Base-by-base conservation (phyloP, 2,888 invertebrate species). In the Dyspetes luteomarginatus region DNA sequence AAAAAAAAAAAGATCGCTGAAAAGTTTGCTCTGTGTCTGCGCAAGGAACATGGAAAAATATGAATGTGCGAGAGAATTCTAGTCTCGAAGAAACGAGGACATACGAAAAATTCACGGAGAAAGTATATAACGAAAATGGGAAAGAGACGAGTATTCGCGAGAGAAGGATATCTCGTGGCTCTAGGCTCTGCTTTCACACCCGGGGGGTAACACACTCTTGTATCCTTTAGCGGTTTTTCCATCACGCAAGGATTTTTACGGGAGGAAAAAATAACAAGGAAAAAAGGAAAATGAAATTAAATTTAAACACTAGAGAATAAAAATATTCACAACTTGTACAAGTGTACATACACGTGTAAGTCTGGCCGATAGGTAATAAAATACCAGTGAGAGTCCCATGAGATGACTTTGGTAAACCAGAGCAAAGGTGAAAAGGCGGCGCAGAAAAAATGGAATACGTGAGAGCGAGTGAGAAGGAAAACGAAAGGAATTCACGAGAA, bases 111-210 rank as follows among this genome's bases (percentile, higher is more conserved):
- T 52, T 26, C 43, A 26, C 50, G 15, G 24, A 17, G 48, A 22
- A 15, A n/a, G n/a, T n/a, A n/a, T 4, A 48, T 24, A 60, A 30
- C 41, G 48, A 41, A 17, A 41, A 45, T 30, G 30, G 43, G 26
- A 17, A 9, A 43, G 56, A 45, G 0, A n/a, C 24, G 50, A 71
- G 60, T 36, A 62, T n/a, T n/a, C n/a, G n/a, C 50, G 62, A 15
- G 58, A 60, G 71, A 71, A 52, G 52, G 22, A 55, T 64, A 52
- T 52, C 28, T 22, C 73, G 52, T 36, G 36, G 43, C 26, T 62
- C 72, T 15, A 45, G 52, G 28, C 62, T 73, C 62, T 58, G n/a
- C 36, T 72, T 55, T 12, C 52, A 22, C 52, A 15, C 64, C 73
- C 73, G 52, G 43, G 50, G 64, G 64, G 43, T 45, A 64, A 36